A percentile compares a stretch with the other conserved stretches of the same genome.
phyloP scores from a whole-genome alignment of 2,888 invertebrate species.

The Ormyrus rosae region DNA sequence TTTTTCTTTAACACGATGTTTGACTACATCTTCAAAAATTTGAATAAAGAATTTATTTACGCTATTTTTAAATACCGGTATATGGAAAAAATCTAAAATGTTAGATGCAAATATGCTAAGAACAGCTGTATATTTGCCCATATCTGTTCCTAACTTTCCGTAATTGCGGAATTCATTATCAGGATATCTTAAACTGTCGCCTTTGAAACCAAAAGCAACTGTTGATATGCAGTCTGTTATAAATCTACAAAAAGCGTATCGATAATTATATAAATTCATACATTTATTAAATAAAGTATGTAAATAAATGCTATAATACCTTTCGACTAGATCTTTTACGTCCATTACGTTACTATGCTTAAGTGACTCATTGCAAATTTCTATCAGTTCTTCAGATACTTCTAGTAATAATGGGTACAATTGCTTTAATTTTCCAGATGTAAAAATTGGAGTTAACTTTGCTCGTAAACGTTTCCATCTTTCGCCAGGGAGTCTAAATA shows the following conservation, averaged over 20 bases:
- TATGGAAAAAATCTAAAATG: slow-evolving; percentile 62
- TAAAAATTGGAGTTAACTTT: slow-evolving; percentile 74
- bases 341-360: slow-evolving; percentile 55
- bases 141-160: slow-evolving; percentile 62
- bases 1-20: slow-evolving; percentile 66
- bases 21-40: slow-evolving; percentile 69
- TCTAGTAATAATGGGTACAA: slow-evolving; percentile 69
- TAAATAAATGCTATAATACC: slow-evolving; percentile 55
- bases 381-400: slow-evolving; percentile 61
- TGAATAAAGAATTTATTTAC: slow-evolving; percentile 70
- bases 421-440: slow-evolving; percentile 72
- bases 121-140: slow-evolving; percentile 55
- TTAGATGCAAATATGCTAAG: slow-evolving; percentile 63
- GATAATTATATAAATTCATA: slow-evolving; percentile 2
- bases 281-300: not conserved
- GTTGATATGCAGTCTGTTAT: slow-evolving; percentile 68
- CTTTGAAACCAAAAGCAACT: slow-evolving; percentile 68
- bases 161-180: slow-evolving; percentile 66
- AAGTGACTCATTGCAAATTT: slow-evolving; percentile 51
- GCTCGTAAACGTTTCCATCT: slow-evolving; percentile 72
- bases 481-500: slow-evolving; percentile 67
- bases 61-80: slow-evolving; percentile 62
- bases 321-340: slow-evolving; percentile 65
- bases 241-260: slow-evolving; percentile 57
- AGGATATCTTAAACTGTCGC: slow-evolving; percentile 65